Percentiles rank a stretch among this genome's conserved stretches.
Evolutionary conservation across 1,140 invertebrate species (phyloP).

Genomic region (Cepaea nemoralis): DNA sequence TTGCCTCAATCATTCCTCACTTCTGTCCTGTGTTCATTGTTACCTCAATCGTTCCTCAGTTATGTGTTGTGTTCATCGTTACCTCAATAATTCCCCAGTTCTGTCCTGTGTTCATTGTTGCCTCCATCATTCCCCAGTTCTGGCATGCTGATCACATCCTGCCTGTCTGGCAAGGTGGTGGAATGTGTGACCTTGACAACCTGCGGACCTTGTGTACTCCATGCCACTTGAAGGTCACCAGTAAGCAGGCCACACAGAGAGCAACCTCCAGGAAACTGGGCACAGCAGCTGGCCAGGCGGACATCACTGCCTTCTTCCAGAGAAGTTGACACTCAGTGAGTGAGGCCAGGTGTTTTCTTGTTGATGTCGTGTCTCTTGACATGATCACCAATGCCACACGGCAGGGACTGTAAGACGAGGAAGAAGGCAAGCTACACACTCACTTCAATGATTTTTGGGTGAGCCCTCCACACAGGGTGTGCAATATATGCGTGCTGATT

Average conservation of each 20-base stretch:
- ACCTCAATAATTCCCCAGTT: too few relatives aligned
- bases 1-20: too few relatives aligned
- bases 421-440: neutral
- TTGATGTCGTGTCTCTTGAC: too few relatives aligned
- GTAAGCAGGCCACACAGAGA: constrained; percentile 57
- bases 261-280: constrained; percentile 51
- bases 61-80: too few relatives aligned
- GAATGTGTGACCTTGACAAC: constrained; percentile 71
- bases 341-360: too few relatives aligned
- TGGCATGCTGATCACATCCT: constrained; percentile 70
- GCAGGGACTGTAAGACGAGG: too few relatives aligned
- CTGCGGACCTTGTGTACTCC: constrained; percentile 65
- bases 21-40: too few relatives aligned
- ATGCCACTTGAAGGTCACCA: constrained; percentile 65
- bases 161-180: constrained; percentile 67
- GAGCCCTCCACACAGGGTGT: too few relatives aligned
- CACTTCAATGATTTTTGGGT: neutral
- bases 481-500: too few relatives aligned
- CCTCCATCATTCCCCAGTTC: constrained; percentile 56
- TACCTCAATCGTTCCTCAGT: too few relatives aligned
- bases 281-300: constrained; percentile 48
- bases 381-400: too few relatives aligned
- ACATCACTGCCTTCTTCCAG: constrained; percentile 67
- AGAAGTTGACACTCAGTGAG: constrained; percentile 46
- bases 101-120: too few relatives aligned